Percentiles rank a stretch among this genome's conserved stretches.
phyloP scores from a whole-genome alignment of 2,113 vertebrate genomes.

The Anhinga rufa region DNA sequence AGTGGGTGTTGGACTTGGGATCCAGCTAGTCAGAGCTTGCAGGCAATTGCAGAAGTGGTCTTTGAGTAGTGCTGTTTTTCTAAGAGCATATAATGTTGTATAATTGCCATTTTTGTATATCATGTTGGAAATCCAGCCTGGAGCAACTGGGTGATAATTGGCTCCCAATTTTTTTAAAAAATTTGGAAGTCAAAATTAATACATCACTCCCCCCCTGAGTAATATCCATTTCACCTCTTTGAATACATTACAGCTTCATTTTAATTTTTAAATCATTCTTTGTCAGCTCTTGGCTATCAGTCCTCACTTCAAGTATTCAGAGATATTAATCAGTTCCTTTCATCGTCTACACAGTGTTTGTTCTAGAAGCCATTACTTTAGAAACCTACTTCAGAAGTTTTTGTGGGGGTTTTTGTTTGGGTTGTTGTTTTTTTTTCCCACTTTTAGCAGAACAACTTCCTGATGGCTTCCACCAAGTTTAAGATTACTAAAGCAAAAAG shows the following conservation, averaged over 20 bases:
- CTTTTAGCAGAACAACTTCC: neutral
- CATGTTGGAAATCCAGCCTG: neutral
- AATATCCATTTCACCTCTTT: neutral
- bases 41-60: neutral
- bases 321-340: constrained; percentile 17
- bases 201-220: neutral
- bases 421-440: neutral
- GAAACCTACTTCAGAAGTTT: neutral
- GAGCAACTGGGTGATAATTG: neutral
- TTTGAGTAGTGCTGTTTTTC: neutral
- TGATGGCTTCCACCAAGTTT: neutral
- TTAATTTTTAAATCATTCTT: neutral
- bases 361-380: neutral
- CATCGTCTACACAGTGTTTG: neutral
- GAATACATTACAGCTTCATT: neutral
- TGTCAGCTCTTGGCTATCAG: constrained; percentile 9
- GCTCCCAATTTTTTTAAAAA: neutral
- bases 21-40: neutral
- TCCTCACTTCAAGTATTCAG: neutral
- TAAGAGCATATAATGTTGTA: neutral
- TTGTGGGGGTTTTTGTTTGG: too few relatives aligned
- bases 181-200: neutral
- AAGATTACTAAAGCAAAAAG: neutral
- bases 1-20: neutral
- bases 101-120: neutral